Base-by-base conservation (phyloP, 2,888 invertebrate species). In the Volucella inflata region DNA sequence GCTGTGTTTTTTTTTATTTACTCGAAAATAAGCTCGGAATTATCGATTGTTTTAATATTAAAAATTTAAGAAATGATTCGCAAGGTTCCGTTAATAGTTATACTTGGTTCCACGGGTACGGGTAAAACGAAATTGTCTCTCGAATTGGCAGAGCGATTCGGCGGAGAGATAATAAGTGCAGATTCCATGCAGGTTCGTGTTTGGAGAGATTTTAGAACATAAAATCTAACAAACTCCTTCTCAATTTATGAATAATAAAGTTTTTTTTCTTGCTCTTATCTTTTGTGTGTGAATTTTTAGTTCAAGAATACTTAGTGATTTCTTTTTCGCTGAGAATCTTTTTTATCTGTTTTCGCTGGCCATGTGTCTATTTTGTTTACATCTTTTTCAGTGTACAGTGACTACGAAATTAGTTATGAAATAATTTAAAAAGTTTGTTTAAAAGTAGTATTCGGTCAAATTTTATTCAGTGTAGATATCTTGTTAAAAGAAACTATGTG, bases 81-180 rank as follows among this genome's bases (percentile, higher is more conserved):
- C 88, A 93, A 93, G 89, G 91, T 94, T 89, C 97, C 97, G 87
- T 93, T 97, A 90, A 95, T 99, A 89, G 96, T 98, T 65, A 95
- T 99, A 93, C 94, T 99, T 88, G 99, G 99, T 89, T 96, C 98
- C 42, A 99, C 99, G 50, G 99, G 99, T 10, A 96, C 97, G 8
- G 99, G 99, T 75, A 99, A 99, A 93, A 98, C 99, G 1, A 98
- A 98, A 93, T 93, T 99, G 88, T 97, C 98, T 76, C 94, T 99
- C 78, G 97, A 98, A 93, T 93, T 99, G 87, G 98, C 98, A 0
- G 94, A 95, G 89, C 95, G 94, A 90, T 98, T 96, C 92, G 94
- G 94, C 88, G 97, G 98, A 36, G 99, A 99, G 94, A 96, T 99
- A 77, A 96, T 99, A 81, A 98, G 98, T 90, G 98, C 99, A 0